phyloP scores from a whole-genome alignment of 2,113 vertebrate species.

The Brachyhypopomus gauderio region DNA sequence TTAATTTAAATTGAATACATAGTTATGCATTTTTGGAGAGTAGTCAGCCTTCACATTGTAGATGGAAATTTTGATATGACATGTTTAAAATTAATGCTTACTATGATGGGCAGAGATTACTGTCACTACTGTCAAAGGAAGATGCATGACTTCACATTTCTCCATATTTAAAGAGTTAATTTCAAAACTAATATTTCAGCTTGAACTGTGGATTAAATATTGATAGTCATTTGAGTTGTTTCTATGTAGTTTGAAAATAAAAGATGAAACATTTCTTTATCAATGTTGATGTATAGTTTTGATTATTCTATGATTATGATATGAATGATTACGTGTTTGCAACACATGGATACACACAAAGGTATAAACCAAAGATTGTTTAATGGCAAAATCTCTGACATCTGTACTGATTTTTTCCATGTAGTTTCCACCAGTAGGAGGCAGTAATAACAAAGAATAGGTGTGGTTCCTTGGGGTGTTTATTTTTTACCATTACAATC shows the following conservation, averaged over 20 bases:
- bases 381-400: neutral
- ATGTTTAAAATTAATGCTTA: neutral
- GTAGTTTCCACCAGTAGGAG: conserved; percentile 11
- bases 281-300: neutral
- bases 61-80: neutral
- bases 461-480: neutral
- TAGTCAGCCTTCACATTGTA: neutral
- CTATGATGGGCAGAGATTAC: neutral
- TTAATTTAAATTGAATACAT: neutral
- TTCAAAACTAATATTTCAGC: no score
- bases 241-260: neutral
- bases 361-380: neutral
- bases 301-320: no score
- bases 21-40: neutral
- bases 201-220: neutral
- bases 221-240: neutral
- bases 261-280: neutral
- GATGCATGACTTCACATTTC: neutral
- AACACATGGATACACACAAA: neutral
- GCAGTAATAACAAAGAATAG: conserved; percentile 21
- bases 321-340: no score
- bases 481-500: no score
- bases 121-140: neutral
- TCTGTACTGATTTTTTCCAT: neutral
- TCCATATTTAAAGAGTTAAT: neutral